Conservation (phyloP, 2,888 invertebrate species). For the Eudemis profundana region DNA sequence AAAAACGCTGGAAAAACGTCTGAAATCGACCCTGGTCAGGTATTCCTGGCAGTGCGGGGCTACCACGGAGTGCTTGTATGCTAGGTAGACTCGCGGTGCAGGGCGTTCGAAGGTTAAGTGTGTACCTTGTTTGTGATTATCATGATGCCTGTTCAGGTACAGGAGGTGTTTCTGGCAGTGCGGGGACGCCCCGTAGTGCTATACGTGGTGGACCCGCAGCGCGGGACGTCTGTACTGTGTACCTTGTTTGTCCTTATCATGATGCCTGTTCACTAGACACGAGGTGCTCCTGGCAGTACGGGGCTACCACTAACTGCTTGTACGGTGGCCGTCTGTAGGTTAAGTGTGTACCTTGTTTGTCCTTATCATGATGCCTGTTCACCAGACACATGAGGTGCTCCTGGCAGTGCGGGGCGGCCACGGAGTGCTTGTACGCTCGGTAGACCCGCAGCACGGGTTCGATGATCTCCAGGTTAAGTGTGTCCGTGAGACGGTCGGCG, state of each 20-base stretch:
- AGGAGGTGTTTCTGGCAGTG: constrained; percentile 92
- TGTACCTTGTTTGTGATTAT: constrained; percentile 77
- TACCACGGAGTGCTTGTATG: too few species aligned
- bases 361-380: constrained; percentile 87
- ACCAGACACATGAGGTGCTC: constrained; percentile 92
- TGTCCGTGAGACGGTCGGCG: constrained; percentile 91
- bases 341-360: constrained; percentile 66
- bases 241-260: background rate
- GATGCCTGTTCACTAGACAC: background rate
- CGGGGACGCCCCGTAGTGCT: constrained; percentile 88
- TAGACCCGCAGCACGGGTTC: constrained; percentile 93
- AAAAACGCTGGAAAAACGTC: too few species aligned
- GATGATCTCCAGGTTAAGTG: constrained; percentile 92
- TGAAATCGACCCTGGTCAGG: too few species aligned
- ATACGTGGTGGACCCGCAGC: constrained; percentile 92
- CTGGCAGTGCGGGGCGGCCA: constrained; percentile 89
- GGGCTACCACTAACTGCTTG: too few species aligned
- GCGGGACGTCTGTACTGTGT: constrained; percentile 84
- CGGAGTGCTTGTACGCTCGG: constrained; percentile 91
- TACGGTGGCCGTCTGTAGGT: background rate
- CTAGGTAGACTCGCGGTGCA: too few species aligned
- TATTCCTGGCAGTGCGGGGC: too few species aligned
- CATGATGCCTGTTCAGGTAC: constrained; percentile 89
- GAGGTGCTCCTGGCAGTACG: too few species aligned
- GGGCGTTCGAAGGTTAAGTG: too few species aligned